A percentile compares a stretch with the other conserved stretches of the same genome.
Evolutionary conservation across 2,113 vertebrate species (phyloP).

Genomic region (Nibea albiflora): DNA sequence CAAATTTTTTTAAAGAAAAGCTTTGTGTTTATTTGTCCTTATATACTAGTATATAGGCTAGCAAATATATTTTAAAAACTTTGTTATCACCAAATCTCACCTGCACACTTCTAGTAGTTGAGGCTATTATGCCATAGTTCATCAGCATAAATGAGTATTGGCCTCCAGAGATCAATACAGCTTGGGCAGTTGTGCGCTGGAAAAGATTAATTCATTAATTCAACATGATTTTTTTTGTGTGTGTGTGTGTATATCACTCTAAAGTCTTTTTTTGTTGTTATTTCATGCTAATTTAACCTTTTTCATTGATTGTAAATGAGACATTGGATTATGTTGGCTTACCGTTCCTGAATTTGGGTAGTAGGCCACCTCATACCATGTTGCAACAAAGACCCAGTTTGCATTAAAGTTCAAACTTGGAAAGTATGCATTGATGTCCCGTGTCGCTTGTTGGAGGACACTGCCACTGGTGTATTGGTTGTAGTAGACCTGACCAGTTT

Average conservation of each 20-base stretch:
- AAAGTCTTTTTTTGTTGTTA: no score
- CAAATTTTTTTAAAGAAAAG: no score
- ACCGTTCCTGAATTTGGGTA: constrained; percentile 35
- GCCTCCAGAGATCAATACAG: constrained; percentile 68
- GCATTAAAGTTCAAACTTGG: constrained; percentile 18
- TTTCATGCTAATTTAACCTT: no score
- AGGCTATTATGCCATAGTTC: constrained; percentile 73
- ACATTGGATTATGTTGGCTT: constrained; percentile 39
- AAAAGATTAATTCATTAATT: background rate
- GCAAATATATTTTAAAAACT: no score
- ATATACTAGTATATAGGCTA: no score
- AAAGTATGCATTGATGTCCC: constrained; percentile 74
- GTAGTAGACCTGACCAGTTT: constrained; percentile 66
- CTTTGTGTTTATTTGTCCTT: no score
- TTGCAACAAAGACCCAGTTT: constrained; percentile 75
- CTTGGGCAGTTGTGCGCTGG: constrained; percentile 75
- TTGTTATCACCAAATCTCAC: constrained; percentile 39
- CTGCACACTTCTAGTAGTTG: background rate
- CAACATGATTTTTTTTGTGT: no score
- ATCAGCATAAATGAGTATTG: constrained; percentile 71
- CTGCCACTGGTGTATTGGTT: background rate
- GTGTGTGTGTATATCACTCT: background rate
- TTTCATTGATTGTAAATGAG: no score
- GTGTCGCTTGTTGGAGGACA: constrained; percentile 60
- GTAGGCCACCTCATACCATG: constrained; percentile 81